Conservation (phyloP, 2,797 vertebrate species). For the Limnodromus scolopaceus region DNA sequence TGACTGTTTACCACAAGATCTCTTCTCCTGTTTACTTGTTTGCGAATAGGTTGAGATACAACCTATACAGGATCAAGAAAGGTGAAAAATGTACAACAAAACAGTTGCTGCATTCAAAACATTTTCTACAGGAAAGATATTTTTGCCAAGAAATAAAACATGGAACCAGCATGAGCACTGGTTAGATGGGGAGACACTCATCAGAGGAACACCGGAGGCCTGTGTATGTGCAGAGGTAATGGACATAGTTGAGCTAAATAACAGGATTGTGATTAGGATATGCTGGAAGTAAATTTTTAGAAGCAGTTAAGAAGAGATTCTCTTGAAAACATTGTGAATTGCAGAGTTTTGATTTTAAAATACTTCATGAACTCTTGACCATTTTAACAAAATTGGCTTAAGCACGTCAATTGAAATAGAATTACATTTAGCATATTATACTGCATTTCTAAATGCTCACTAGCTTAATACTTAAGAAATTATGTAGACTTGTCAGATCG, state of each 20-base stretch:
- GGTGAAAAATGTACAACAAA: not conserved
- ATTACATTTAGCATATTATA: not conserved
- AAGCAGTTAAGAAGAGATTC: not conserved
- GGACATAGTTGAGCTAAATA: not conserved
- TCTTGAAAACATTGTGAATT: not conserved
- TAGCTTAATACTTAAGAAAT: not conserved
- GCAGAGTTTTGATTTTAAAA: not conserved
- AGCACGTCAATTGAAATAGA: not conserved
- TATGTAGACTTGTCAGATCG: not conserved
- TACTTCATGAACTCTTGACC: not conserved
- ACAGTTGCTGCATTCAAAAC: not conserved
- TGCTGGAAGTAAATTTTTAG: not conserved
- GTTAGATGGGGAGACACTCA: not conserved
- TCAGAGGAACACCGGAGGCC: not conserved
- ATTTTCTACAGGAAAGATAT: not conserved
- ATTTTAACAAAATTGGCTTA: not conserved
- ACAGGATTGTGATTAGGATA: not conserved
- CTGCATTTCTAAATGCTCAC: not conserved
- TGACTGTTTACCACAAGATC: not conserved
- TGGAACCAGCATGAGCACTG: not conserved
- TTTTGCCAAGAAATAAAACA: not conserved
- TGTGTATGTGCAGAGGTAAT: not conserved
- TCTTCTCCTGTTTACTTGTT: not conserved
- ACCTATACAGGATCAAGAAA: not conserved
- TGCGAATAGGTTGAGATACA: not conserved